Evolutionary conservation across 2,888 invertebrate species (phyloP).

Genomic region (Aleiodes leptofemur): DNA sequence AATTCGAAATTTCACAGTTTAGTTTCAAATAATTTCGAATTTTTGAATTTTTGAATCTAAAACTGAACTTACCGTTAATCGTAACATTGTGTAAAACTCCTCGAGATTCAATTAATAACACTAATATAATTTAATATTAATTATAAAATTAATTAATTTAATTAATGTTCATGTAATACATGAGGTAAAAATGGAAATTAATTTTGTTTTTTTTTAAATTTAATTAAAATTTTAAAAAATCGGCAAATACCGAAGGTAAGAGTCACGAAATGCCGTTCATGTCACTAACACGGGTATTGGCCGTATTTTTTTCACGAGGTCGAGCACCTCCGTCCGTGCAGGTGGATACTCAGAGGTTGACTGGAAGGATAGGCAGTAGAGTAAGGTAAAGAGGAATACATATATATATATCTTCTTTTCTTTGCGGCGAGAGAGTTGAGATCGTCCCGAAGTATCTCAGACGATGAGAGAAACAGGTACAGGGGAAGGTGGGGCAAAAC

Average conservation of each 20-base stretch:
- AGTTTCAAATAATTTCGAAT: too few species aligned
- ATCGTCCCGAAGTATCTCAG: too few species aligned
- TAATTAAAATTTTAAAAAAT: conserved; percentile 7
- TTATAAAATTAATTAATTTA: neutral
- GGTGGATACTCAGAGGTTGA: conserved; percentile 75
- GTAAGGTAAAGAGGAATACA: conserved; percentile 62
- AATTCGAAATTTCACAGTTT: too few species aligned
- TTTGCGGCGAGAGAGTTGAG: conserved; percentile 34
- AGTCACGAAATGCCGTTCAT: conserved; percentile 64
- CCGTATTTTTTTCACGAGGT: conserved; percentile 57
- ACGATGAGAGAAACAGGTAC: too few species aligned
- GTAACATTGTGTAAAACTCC: conserved; percentile 8
- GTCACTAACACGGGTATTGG: conserved; percentile 70
- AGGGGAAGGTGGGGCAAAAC: too few species aligned
- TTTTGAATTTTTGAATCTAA: neutral
- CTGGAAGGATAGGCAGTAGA: conserved; percentile 68
- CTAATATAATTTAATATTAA: neutral
- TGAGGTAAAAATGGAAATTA: neutral
- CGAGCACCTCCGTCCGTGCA: conserved; percentile 74
- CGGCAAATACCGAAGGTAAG: conserved; percentile 28
- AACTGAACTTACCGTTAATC: conserved; percentile 14
- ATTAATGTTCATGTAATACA: neutral
- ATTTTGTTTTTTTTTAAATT: neutral
- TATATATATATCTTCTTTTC: conserved; percentile 55
- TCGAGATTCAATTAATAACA: neutral